These are phyloP conservation scores for Sesamia inferens DNA, from an alignment of 2,888 invertebrate species.

Conservation along the genomic window DNA sequence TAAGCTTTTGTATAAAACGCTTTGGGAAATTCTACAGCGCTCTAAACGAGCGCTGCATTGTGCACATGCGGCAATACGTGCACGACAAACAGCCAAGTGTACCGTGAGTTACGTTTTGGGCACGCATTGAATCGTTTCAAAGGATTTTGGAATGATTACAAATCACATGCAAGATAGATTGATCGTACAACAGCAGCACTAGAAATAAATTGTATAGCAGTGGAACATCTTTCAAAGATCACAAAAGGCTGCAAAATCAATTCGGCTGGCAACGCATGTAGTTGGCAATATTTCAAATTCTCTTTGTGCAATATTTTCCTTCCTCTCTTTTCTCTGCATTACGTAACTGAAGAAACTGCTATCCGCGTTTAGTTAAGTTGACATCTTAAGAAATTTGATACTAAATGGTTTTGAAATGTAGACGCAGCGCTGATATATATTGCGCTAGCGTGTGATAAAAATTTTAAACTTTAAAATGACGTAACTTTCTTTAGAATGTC, in stretches of 20 bases:
- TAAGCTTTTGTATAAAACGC: conserved; percentile 48
- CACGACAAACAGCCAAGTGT: conserved; percentile 25
- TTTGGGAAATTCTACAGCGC: conserved; percentile 41
- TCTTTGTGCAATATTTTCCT: conserved; percentile 83
- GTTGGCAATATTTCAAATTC: conserved; percentile 88
- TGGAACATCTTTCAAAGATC: conserved; percentile 66
- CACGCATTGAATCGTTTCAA: conserved; percentile 20
- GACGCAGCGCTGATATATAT: conserved; percentile 12
- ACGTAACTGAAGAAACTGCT: conserved; percentile 72
- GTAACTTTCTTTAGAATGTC: neutral
- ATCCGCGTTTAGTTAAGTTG: conserved; percentile 69
- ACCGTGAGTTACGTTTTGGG: conserved; percentile 34
- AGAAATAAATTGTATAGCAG: conserved; percentile 66
- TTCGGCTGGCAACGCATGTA: conserved; percentile 80
- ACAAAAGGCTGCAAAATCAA: conserved; percentile 83
- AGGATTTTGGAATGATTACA: conserved; percentile 35
- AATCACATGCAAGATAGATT: conserved; percentile 43
- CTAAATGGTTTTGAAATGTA: conserved; percentile 45
- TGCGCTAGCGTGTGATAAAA: neutral
- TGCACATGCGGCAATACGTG: conserved; percentile 24
- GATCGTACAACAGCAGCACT: conserved; percentile 39
- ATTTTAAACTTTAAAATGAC: conserved; percentile 4
- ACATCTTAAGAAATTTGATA: conserved; percentile 62
- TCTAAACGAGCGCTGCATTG: conserved; percentile 37
- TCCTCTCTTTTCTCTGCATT: conserved; percentile 73